Conservation (phyloP, 2,113 vertebrate species). For the Dermatemys mawii region DNA sequence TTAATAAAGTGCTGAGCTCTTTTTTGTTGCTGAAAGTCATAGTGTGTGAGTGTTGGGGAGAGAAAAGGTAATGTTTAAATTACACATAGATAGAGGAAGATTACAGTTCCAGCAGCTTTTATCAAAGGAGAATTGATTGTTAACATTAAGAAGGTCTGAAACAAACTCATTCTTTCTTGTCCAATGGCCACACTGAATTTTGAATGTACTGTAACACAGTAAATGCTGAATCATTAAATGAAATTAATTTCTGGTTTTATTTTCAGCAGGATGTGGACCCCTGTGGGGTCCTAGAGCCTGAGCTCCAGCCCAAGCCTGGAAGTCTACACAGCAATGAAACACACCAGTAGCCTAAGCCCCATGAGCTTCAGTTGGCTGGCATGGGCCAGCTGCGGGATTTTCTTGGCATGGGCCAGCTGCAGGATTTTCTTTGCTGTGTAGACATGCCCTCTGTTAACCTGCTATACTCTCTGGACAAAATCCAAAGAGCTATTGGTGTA, state of each 20-base stretch:
- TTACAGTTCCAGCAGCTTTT: conserved; percentile 51
- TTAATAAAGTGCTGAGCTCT: not conserved
- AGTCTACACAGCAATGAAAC: not conserved
- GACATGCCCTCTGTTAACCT: not conserved
- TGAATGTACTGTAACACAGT: not conserved
- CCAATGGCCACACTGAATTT: not conserved
- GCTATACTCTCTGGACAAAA: not conserved
- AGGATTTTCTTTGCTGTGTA: not conserved
- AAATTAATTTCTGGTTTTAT: conserved; percentile 14
- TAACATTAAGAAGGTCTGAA: conserved; percentile 31
- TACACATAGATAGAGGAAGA: conserved; percentile 56
- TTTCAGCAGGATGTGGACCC: conserved; percentile 39
- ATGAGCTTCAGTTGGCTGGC: not conserved
- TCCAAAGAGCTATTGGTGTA: not conserved
- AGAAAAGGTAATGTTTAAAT: conserved; percentile 29
- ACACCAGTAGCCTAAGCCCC: not conserved
- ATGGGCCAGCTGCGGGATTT: not conserved
- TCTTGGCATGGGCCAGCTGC: not conserved
- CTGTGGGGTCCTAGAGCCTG: not conserved
- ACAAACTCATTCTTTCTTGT: conserved; percentile 54
- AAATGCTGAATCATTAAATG: conserved; percentile 16
- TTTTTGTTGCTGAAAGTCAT: conserved; percentile 41
- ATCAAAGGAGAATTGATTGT: conserved; percentile 37
- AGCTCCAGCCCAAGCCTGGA: not conserved
- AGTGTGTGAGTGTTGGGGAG: conserved; percentile 47